These are phyloP conservation scores for Mormyrus hasselquistii DNA, from an alignment of 2,797 vertebrate genomes.

Conservation along the genomic window DNA sequence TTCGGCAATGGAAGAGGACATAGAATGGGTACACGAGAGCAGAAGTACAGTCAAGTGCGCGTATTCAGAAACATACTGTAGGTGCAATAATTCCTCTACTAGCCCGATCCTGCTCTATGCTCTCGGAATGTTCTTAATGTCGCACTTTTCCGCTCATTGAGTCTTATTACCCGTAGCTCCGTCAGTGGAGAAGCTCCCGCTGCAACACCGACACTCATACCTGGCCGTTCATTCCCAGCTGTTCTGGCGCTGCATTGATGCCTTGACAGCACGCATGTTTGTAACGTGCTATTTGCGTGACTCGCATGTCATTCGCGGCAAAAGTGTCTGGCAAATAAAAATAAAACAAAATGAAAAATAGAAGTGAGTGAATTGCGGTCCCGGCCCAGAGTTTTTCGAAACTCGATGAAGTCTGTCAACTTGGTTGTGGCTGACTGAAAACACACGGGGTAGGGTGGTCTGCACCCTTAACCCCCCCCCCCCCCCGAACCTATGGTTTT, in stretches of 20 bases:
- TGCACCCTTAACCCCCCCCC: neutral
- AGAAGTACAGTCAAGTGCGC: neutral
- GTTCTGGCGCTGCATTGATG: neutral
- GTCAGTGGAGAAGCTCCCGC: neutral
- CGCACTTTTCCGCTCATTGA: neutral
- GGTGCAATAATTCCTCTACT: neutral
- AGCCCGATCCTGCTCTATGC: neutral
- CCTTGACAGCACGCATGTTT: neutral
- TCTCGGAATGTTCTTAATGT: neutral
- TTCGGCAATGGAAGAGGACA: neutral
- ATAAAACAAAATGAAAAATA: neutral
- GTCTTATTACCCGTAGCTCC: neutral
- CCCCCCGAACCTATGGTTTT: neutral
- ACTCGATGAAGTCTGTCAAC: neutral
- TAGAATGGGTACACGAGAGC: neutral
- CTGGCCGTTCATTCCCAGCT: neutral
- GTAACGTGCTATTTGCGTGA: neutral
- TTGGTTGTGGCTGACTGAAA: neutral
- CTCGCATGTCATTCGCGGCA: neutral
- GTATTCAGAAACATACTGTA: neutral
- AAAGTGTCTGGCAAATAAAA: neutral
- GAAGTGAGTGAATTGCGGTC: neutral
- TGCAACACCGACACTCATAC: neutral
- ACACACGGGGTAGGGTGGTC: neutral
- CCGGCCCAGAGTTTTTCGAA: neutral